Percentiles rank a stretch among this genome's conserved stretches.
Conservation (phyloP, 2,113 vertebrate species). For the Odontophorus gujanensis region DNA sequence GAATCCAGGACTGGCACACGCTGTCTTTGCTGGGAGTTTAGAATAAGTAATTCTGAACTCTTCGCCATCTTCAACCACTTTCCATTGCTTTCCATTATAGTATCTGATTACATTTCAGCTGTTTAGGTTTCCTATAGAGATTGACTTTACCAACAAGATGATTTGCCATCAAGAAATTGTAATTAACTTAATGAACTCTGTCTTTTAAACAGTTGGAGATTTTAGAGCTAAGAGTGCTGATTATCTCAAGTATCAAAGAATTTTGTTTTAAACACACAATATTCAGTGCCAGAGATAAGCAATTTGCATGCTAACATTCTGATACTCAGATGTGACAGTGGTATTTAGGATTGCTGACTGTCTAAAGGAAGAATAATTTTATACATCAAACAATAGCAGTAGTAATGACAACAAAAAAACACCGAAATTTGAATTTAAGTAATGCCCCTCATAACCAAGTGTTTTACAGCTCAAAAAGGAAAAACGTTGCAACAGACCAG, state of each 20-base stretch:
- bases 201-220: conserved; percentile 63
- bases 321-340: neutral
- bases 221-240: conserved; percentile 46
- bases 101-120: conserved; percentile 53
- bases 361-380: conserved; percentile 14
- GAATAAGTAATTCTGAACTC: conserved; percentile 23
- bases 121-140: conserved; percentile 37
- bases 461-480: conserved; percentile 25
- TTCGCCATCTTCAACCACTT: neutral
- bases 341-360: conserved; percentile 17
- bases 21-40: neutral
- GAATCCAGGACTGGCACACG: neutral
- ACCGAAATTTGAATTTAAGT: neutral
- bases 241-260: conserved; percentile 34
- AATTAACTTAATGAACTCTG: conserved; percentile 73
- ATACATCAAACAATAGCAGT: conserved; percentile 23
- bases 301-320: conserved; percentile 52
- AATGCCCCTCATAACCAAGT: conserved; percentile 6
- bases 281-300: conserved; percentile 3
- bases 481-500: neutral
- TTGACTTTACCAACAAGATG: conserved; percentile 41
- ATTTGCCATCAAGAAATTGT: conserved; percentile 64
- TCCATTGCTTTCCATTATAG: neutral
- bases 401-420: conserved; percentile 46
- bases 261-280: conserved; percentile 46